These are phyloP conservation scores for Microchrysa polita DNA, from an alignment of 2,888 invertebrate genomes.

Conservation along the genomic window DNA sequence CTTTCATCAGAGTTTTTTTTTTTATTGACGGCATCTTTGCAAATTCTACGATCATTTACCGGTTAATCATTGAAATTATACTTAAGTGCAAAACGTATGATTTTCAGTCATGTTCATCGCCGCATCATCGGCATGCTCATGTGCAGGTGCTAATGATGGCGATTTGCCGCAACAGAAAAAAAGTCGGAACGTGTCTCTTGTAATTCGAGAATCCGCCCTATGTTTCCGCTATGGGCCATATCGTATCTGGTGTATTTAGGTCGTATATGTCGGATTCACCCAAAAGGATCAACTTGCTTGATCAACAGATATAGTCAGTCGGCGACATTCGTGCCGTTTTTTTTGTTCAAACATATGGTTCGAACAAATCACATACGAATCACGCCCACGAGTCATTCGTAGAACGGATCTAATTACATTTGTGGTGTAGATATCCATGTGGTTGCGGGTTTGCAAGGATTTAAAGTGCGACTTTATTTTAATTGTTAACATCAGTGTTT, in stretches of 20 bases:
- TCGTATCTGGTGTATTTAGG: background rate
- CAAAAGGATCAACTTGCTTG: background rate
- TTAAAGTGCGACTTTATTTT: too few species aligned
- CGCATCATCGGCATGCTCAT: too few species aligned
- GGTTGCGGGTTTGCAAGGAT: too few species aligned
- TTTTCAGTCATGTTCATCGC: constrained; percentile 7
- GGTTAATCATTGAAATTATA: constrained; percentile 20
- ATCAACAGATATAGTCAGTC: constrained; percentile 1
- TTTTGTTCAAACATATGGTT: constrained; percentile 19
- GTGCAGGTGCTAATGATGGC: constrained; percentile 28
- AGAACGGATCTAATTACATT: constrained; percentile 27
- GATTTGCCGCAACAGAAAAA: too few species aligned
- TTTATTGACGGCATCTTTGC: background rate
- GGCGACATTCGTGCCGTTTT: background rate
- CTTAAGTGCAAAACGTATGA: constrained; percentile 6
- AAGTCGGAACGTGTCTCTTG: background rate
- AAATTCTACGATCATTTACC: constrained; percentile 5
- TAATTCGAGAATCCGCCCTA: background rate
- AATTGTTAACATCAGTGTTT: too few species aligned
- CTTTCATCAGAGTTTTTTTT: background rate
- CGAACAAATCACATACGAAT: constrained; percentile 34
- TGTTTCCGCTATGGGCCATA: background rate
- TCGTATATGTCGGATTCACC: background rate
- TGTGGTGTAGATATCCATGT: background rate
- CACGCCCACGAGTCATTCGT: constrained; percentile 4